Evolutionary conservation across 2,888 invertebrate genomes (phyloP), one percentile per base, ranked within the genome.

Genomic region (Drosophila quinaria): DNA sequence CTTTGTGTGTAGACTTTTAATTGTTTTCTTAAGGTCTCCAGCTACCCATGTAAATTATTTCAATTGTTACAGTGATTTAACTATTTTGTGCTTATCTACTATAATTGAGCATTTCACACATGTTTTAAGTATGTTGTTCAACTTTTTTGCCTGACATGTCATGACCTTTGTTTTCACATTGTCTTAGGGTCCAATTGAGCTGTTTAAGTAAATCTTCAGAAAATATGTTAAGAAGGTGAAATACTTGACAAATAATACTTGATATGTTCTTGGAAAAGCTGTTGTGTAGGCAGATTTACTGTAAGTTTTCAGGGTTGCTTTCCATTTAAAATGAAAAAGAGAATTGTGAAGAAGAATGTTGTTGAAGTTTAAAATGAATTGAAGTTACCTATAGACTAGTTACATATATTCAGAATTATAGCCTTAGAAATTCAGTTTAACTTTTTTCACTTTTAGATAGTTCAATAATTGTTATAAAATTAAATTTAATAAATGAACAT

Each of bases 41-140:
- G 44, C 44, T 47, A 47, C 49, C 60, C 66, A 72, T 75, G 77
- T 80, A 70, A 82, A 75, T 69, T 75, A 56, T 69, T 52, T 75
- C 58, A 75, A 62, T 72, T 72, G 58, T 55, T 64, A 6, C 39
- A 29, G 62, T 19, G 47, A 41, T 39, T 61, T 52, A 72, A 66
- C 72, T 17, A 33, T 66, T 55, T 46, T 52, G 33, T 35, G 46
- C 15, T 58, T 37, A 37, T 46, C 33, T 50, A 22, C 22, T 22
- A 22, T 22, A 50, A 33, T 60, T 60, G 51, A 42, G 50, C 60
- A 33, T 55, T 55, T 63, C 49, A 63, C 63, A 63, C 47, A 39
- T 63, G 55, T 41, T 55, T 39, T 47, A 47, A 37, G 22, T 33
- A 41, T 55, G 46, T 19, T 54, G 39, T 54, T 62, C 42, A 42